A percentile compares a stretch with the other conserved stretches of the same genome.
Conservation (phyloP, 2,888 invertebrate genomes). For the Hyles lineata region DNA sequence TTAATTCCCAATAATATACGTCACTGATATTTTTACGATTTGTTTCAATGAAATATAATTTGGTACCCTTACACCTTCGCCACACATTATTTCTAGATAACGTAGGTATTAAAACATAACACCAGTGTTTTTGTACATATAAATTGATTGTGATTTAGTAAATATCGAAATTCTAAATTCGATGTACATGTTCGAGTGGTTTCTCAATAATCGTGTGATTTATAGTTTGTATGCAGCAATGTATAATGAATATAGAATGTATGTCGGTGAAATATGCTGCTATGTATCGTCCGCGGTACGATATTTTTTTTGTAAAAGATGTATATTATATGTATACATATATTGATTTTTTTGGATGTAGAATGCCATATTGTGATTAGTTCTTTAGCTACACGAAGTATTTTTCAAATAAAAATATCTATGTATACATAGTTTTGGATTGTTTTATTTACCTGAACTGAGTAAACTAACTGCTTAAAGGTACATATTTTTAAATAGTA, state of each 20-base stretch:
- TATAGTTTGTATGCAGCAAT: slow-evolving; percentile 11
- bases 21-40: too few species aligned
- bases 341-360: slow-evolving; percentile 56
- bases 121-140: slow-evolving; percentile 28
- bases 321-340: slow-evolving; percentile 43
- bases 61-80: not conserved
- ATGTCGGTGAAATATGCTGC: slow-evolving; percentile 1
- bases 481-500: not conserved
- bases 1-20: too few species aligned
- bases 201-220: slow-evolving; percentile 36
- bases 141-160: slow-evolving; percentile 37
- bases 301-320: slow-evolving; percentile 11
- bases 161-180: slow-evolving; percentile 44
- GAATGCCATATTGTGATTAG: slow-evolving; percentile 74
- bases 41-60: too few species aligned
- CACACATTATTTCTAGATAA: slow-evolving; percentile 13
- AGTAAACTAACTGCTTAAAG: not conserved
- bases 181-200: slow-evolving; percentile 49
- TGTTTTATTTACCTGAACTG: slow-evolving; percentile 53
- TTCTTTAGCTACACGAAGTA: slow-evolving; percentile 68
- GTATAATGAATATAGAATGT: not conserved
- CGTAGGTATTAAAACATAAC: slow-evolving; percentile 19
- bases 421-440: slow-evolving; percentile 59
- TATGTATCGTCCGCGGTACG: slow-evolving; percentile 6
- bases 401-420: slow-evolving; percentile 75